Percentiles rank a stretch among this genome's conserved stretches.
These are phyloP conservation scores for Pentalonia nigronervosa DNA, from an alignment of 1,140 invertebrate genomes.

Conservation along the genomic window DNA sequence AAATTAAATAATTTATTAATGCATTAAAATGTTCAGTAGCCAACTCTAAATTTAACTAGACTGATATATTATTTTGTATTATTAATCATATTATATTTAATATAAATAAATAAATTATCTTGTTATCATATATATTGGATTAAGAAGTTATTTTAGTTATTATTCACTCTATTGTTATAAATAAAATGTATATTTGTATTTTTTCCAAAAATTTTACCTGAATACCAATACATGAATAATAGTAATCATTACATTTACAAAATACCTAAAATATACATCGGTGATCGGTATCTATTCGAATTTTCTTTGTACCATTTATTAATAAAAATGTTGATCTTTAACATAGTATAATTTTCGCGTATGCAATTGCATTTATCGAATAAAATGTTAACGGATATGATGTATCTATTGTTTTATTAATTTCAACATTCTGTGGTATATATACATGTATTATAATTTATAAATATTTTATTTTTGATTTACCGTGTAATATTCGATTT, in stretches of 20 bases:
- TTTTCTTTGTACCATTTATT: constrained; percentile 44
- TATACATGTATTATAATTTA: neutral
- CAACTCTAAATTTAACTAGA: neutral
- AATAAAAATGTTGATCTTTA: constrained; percentile 37
- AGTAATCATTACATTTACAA: constrained; percentile 54
- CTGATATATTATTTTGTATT: neutral
- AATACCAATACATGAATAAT: neutral
- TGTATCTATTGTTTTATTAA: neutral
- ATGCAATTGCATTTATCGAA: constrained; percentile 4
- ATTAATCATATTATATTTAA: neutral
- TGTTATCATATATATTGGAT: no score
- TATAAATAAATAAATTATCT: neutral
- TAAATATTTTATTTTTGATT: neutral
- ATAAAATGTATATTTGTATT: constrained; percentile 32
- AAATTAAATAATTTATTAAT: no score
- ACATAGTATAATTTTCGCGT: constrained; percentile 1
- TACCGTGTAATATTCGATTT: neutral
- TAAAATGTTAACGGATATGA: neutral
- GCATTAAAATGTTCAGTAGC: neutral
- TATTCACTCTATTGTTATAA: neutral
- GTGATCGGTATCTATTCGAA: constrained; percentile 6
- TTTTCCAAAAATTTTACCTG: neutral
- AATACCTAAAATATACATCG: neutral
- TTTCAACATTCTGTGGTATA: neutral
- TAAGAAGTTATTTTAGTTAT: neutral